phyloP scores from a whole-genome alignment of 2,113 vertebrate genomes.

The Platysteira castanea region DNA sequence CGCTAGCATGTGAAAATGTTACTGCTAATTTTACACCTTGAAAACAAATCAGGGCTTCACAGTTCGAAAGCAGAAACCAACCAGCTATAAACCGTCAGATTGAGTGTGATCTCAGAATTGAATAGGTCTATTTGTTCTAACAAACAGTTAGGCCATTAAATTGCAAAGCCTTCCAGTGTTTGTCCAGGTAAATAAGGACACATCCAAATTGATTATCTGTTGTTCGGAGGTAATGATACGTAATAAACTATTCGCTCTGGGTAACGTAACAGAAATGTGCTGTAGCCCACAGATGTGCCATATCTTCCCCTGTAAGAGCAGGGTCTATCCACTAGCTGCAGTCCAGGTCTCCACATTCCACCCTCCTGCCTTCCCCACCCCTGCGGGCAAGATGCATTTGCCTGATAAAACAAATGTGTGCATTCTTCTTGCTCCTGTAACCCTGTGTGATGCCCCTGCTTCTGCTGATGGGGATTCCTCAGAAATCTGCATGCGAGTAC shows the following conservation, averaged over 20 bases:
- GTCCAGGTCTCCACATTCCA: not conserved
- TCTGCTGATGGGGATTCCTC: not conserved
- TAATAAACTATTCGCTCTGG: slow-evolving; percentile 48
- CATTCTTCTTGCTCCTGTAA: not conserved
- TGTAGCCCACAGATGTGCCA: not conserved
- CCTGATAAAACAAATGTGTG: not conserved
- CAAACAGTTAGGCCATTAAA: slow-evolving; percentile 52
- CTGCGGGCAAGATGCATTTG: not conserved
- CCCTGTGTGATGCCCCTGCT: not conserved
- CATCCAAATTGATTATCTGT: slow-evolving; percentile 58
- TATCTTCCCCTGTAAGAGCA: not conserved
- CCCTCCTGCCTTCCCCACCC: not conserved
- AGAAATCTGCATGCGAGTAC: not conserved
- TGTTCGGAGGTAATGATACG: slow-evolving; percentile 45
- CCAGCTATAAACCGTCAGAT: slow-evolving; percentile 43
- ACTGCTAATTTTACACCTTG: slow-evolving; percentile 51
- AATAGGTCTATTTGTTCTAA: slow-evolving; percentile 52
- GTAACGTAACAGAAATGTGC: slow-evolving; percentile 40
- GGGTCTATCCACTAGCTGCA: not conserved
- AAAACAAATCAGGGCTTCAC: slow-evolving; percentile 40
- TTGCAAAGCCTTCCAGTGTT: slow-evolving; percentile 44
- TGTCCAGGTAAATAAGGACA: slow-evolving; percentile 63
- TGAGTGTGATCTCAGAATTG: slow-evolving; percentile 20
- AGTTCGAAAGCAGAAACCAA: slow-evolving; percentile 22
- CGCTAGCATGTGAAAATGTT: slow-evolving; percentile 27